Percentiles rank a stretch among this genome's conserved stretches.
Evolutionary conservation across 1,140 invertebrate species (phyloP).

Genomic region (Cardiocondyla obscurior): DNA sequence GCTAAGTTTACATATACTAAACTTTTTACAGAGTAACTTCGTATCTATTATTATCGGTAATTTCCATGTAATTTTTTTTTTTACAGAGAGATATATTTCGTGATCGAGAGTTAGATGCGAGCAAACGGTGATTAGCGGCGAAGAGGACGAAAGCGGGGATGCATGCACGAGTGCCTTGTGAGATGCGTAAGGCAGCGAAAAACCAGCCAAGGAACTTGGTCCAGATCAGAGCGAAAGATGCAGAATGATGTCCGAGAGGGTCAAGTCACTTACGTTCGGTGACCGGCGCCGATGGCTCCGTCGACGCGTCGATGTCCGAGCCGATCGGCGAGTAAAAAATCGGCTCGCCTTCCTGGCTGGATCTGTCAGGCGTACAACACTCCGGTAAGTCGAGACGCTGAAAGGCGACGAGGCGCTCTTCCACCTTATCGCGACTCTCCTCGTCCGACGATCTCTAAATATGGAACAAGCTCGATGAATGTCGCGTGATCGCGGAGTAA

Average conservation of each 20-base stretch:
- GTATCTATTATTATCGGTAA: too few relatives aligned
- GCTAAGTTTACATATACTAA: too few relatives aligned
- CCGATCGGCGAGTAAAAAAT: slow-evolving; percentile 78
- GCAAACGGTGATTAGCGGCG: not conserved
- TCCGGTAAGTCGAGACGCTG: slow-evolving; percentile 49
- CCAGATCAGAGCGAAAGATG: not conserved
- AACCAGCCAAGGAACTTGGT: not conserved
- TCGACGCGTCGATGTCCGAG: slow-evolving; percentile 75
- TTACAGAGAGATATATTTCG: too few relatives aligned
- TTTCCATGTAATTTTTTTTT: too few relatives aligned
- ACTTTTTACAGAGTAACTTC: too few relatives aligned
- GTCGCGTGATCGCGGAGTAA: not conserved
- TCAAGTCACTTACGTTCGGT: slow-evolving; percentile 73
- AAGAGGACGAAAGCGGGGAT: not conserved
- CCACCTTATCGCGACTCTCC: slow-evolving; percentile 45
- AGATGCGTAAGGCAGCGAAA: not conserved
- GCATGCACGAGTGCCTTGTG: not conserved
- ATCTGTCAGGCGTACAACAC: slow-evolving; percentile 69
- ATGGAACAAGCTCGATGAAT: not conserved
- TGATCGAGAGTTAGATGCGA: not conserved
- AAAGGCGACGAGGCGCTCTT: slow-evolving; percentile 37
- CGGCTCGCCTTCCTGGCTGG: slow-evolving; percentile 70
- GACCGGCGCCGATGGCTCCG: slow-evolving; percentile 37
- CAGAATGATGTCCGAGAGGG: not conserved
- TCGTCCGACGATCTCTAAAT: slow-evolving; percentile 21